Evolutionary conservation across 2,888 invertebrate genomes (phyloP).

Genomic region (Saturnia pavonia): DNA sequence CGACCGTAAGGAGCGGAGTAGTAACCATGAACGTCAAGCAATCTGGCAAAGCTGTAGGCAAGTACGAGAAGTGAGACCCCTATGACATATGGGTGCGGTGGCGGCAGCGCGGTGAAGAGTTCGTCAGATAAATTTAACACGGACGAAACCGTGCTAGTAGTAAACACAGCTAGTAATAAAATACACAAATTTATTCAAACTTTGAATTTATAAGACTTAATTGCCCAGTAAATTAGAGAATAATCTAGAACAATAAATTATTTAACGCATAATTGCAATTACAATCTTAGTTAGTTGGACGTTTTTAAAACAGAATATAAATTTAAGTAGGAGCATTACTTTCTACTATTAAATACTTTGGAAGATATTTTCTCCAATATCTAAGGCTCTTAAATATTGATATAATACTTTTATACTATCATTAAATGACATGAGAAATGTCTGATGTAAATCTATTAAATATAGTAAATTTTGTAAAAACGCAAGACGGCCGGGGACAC

Average conservation of each 20-base stretch:
- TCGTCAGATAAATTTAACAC: too few species aligned
- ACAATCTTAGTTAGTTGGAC: neutral
- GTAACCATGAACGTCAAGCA: too few species aligned
- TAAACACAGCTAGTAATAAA: neutral
- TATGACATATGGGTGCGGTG: too few species aligned
- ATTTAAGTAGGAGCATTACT: neutral
- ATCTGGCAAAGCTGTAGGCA: too few species aligned
- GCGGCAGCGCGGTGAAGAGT: too few species aligned
- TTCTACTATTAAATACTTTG: neutral
- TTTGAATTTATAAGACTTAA: neutral
- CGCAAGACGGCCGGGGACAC: slow-evolving; percentile 45
- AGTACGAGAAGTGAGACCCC: too few species aligned
- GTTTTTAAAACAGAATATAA: neutral
- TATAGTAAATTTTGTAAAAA: slow-evolving; percentile 53
- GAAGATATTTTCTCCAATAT: neutral
- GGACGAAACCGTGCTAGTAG: too few species aligned
- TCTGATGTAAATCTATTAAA: slow-evolving; percentile 23
- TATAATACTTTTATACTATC: neutral
- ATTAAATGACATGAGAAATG: slow-evolving; percentile 9
- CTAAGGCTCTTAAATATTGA: neutral
- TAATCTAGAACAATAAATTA: neutral
- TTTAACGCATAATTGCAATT: neutral
- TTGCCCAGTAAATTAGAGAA: neutral
- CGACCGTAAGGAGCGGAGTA: too few species aligned
- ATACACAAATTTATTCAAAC: neutral